Percentiles rank a stretch among this genome's conserved stretches.
phyloP scores from a whole-genome alignment of 2,113 vertebrate species.

The Tychaedon coryphoeus region DNA sequence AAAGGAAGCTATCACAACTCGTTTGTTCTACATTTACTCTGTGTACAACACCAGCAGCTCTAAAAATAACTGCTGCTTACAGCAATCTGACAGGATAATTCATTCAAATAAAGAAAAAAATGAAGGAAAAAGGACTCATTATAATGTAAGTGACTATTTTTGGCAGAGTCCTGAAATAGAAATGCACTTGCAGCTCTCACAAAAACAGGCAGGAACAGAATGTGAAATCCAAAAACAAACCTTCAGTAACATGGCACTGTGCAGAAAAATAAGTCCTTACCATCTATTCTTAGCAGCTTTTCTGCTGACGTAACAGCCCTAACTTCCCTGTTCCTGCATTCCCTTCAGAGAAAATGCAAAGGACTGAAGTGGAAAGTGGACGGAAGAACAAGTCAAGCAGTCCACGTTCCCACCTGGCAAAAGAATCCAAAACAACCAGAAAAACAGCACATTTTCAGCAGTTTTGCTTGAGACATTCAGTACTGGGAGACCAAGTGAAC shows the following conservation, averaged over 20 bases:
- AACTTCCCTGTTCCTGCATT: neutral
- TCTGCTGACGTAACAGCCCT: neutral
- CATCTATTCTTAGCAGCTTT: conserved; percentile 20
- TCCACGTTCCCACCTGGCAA: neutral
- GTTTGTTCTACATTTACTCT: neutral
- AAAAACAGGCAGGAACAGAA: conserved; percentile 41
- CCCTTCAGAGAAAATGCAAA: neutral
- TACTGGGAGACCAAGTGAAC: neutral
- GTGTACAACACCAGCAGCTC: neutral
- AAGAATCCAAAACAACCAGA: neutral
- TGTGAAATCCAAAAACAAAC: conserved; percentile 26
- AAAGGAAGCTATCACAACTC: neutral
- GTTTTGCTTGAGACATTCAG: neutral
- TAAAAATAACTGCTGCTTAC: conserved; percentile 18
- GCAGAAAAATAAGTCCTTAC: conserved; percentile 17
- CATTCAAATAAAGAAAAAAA: neutral
- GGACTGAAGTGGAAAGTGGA: neutral
- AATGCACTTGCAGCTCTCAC: neutral
- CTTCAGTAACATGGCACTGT: neutral
- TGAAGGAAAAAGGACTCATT: neutral
- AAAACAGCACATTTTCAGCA: neutral
- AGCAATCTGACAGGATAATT: neutral
- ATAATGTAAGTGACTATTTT: conserved; percentile 11
- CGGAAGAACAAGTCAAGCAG: neutral
- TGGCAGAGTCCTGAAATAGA: conserved; percentile 12